Percentiles rank a stretch among this genome's conserved stretches.
Conservation (phyloP, 2,797 vertebrate species). For the Leptoclinus maculatus region DNA sequence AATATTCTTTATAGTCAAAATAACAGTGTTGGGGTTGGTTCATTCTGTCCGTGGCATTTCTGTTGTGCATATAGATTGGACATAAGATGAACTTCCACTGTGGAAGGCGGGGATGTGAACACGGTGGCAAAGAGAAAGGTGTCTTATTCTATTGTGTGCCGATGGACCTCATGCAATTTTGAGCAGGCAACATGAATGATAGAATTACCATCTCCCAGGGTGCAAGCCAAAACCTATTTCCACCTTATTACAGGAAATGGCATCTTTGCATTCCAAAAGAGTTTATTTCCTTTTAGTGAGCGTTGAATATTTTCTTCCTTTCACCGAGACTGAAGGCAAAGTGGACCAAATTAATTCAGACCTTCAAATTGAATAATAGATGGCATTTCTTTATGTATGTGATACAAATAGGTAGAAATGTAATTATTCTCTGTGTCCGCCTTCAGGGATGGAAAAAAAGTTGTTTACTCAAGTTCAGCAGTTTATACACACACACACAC, state of each 20-base stretch:
- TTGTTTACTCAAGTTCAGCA: conserved; percentile 41
- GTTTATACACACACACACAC: not conserved
- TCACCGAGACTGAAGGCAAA: conserved; percentile 18
- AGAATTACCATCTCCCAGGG: conserved; percentile 45
- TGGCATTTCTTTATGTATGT: conserved; percentile 7
- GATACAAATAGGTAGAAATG: conserved; percentile 12
- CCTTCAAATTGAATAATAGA: conserved; percentile 46
- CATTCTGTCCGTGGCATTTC: conserved; percentile 59
- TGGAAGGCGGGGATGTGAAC: conserved; percentile 6
- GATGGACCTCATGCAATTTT: conserved; percentile 69
- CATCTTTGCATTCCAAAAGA: conserved; percentile 39
- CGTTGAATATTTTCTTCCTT: conserved; percentile 13
- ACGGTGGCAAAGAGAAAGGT: conserved; percentile 40
- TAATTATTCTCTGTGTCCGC: conserved; percentile 2
- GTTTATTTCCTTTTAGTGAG: not conserved
- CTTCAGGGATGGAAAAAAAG: conserved; percentile 12
- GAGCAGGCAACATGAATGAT: conserved; percentile 56
- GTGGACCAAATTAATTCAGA: conserved; percentile 31
- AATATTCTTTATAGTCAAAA: conserved; percentile 56
- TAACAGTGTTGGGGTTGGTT: conserved; percentile 36
- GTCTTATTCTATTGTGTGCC: conserved; percentile 49
- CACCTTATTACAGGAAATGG: conserved; percentile 39
- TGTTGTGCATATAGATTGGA: conserved; percentile 73
- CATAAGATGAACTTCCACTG: conserved; percentile 51
- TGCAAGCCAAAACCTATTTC: conserved; percentile 55